Evolutionary conservation across 2,797 vertebrate genomes (phyloP).

Genomic region (Semaprochilodus insignis): DNA sequence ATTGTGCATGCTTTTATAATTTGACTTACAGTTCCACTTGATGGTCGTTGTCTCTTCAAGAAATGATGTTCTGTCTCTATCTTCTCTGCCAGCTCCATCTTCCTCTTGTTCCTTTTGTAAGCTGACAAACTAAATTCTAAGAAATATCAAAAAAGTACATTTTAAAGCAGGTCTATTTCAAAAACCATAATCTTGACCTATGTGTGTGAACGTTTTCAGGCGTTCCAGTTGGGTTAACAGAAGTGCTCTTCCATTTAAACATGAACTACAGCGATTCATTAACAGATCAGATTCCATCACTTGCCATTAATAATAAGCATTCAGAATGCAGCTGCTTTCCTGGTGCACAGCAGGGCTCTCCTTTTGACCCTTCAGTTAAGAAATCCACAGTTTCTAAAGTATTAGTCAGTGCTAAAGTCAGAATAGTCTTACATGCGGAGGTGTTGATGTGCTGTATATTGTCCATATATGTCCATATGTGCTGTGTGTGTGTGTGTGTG

Average conservation of each 20-base stretch:
- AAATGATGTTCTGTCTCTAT: conserved; percentile 91
- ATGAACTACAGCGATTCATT: neutral
- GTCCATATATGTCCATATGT: too few relatives aligned
- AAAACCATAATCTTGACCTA: neutral
- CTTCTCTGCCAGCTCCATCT: conserved; percentile 96
- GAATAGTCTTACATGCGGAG: neutral
- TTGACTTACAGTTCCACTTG: conserved; percentile 65
- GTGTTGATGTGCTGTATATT: neutral
- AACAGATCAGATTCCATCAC: too few relatives aligned
- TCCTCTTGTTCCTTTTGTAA: conserved; percentile 98
- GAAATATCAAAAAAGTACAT: conserved; percentile 40
- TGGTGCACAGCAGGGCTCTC: too few relatives aligned
- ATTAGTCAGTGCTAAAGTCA: neutral
- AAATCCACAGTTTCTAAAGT: too few relatives aligned
- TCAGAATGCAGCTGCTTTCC: too few relatives aligned
- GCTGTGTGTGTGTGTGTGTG: too few relatives aligned
- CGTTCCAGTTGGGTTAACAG: too few relatives aligned
- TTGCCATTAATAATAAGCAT: too few relatives aligned
- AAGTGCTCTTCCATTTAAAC: neutral
- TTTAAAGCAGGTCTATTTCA: neutral
- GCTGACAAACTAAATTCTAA: conserved; percentile 97
- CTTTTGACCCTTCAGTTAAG: too few relatives aligned
- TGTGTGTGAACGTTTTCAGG: too few relatives aligned
- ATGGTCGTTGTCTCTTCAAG: conserved; percentile 94
- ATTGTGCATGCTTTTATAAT: neutral